phyloP scores from a whole-genome alignment of 2,797 vertebrate species.

The Pseudomugil gertrudae region DNA sequence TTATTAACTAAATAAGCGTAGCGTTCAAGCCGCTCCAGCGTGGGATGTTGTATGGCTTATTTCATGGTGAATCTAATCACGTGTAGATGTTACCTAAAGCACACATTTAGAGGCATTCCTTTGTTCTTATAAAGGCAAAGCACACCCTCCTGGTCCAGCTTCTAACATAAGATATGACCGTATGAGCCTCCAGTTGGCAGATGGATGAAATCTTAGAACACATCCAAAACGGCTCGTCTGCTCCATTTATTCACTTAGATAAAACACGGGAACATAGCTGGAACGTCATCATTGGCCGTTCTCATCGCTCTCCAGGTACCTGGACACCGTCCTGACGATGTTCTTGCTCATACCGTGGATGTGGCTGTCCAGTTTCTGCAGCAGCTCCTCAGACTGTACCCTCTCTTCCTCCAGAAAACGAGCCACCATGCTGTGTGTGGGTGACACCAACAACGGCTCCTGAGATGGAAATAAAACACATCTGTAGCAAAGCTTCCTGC shows the following conservation, averaged over 20 bases:
- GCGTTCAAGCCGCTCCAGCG: background rate
- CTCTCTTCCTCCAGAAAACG: slow-evolving; percentile 90
- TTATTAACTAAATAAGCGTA: background rate
- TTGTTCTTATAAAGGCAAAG: background rate
- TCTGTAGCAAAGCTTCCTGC: background rate
- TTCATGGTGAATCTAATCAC: too few species aligned
- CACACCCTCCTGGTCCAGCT: background rate
- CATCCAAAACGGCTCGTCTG: background rate
- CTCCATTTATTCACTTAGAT: background rate
- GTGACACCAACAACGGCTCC: slow-evolving; percentile 62
- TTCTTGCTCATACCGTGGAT: slow-evolving; percentile 87
- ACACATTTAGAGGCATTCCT: too few species aligned
- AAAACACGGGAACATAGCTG: background rate
- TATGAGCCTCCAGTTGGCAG: background rate
- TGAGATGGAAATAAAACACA: slow-evolving; percentile 28
- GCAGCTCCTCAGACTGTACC: slow-evolving; percentile 82
- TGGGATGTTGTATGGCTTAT: too few species aligned
- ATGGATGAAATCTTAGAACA: background rate
- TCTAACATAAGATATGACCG: background rate
- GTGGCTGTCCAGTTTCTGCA: slow-evolving; percentile 86
- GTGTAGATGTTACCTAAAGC: too few species aligned
- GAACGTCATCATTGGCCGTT: slow-evolving; percentile 29
- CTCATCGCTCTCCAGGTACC: slow-evolving; percentile 64
- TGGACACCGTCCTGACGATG: slow-evolving; percentile 83
- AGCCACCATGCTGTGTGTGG: slow-evolving; percentile 77